Evolutionary conservation across 2,113 vertebrate species (phyloP).

Genomic region (Orientallactaga bullata): DNA sequence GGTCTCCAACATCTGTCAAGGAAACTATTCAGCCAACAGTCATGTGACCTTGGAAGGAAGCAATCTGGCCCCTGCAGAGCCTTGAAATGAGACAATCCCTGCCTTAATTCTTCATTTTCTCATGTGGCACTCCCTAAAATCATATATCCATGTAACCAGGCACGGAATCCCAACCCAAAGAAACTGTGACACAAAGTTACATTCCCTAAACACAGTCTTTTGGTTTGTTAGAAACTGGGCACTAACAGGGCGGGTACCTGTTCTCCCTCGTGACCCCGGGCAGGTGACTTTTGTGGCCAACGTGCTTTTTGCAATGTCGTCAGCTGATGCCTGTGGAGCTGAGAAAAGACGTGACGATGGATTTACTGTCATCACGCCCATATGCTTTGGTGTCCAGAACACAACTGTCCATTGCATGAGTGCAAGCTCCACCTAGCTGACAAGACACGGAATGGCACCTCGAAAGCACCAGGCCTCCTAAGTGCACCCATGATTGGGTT

Average conservation of each 20-base stretch:
- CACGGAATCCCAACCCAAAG: background rate
- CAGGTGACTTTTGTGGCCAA: background rate
- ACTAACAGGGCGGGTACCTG: too few species aligned
- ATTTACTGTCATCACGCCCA: background rate
- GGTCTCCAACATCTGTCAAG: too few species aligned
- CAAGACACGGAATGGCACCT: background rate
- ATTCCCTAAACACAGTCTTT: background rate
- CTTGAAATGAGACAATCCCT: background rate
- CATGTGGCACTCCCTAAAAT: background rate
- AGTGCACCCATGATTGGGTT: too few species aligned
- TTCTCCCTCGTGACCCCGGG: background rate
- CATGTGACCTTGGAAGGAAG: too few species aligned
- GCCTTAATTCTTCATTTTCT: background rate
- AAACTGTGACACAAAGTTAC: background rate
- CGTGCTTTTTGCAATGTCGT: background rate
- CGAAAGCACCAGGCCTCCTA: background rate
- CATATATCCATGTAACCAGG: too few species aligned
- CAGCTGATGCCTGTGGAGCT: background rate
- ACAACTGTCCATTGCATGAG: background rate
- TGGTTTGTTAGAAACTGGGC: background rate
- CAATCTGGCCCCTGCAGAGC: background rate
- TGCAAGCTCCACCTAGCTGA: background rate
- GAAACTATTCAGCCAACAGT: background rate
- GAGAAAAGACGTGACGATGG: too few species aligned
- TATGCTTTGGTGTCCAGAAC: too few species aligned